A percentile compares a stretch with the other conserved stretches of the same genome.
Conservation (phyloP, 2,797 vertebrate species). For the Falco biarmicus region DNA sequence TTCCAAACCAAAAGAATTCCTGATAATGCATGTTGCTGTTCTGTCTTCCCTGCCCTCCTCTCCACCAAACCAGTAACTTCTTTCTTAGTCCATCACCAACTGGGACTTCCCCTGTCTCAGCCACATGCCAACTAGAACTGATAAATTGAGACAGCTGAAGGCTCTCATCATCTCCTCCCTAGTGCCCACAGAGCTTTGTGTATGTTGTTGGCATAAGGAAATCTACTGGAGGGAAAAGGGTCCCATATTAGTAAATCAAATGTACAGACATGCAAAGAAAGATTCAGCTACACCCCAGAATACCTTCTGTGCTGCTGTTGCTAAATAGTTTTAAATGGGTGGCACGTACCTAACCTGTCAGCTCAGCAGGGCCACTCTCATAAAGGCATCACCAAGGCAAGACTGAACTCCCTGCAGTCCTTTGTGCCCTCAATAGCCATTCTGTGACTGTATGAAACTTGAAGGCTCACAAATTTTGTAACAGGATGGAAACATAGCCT, state of each 20-base stretch:
- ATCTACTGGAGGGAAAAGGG: background rate
- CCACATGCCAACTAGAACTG: background rate
- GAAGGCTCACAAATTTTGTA: accelerated
- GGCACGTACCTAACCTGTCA: background rate
- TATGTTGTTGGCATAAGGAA: background rate
- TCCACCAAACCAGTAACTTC: background rate
- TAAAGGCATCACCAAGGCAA: background rate
- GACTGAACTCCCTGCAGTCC: background rate
- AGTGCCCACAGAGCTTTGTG: background rate
- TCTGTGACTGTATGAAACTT: background rate
- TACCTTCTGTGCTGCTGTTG: background rate
- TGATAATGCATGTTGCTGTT: background rate
- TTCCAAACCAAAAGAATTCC: background rate
- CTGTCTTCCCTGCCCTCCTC: background rate
- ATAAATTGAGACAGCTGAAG: background rate
- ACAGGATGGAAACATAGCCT: background rate
- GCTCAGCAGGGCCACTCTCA: background rate
- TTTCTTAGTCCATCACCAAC: background rate
- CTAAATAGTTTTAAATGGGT: background rate
- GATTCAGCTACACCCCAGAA: background rate
- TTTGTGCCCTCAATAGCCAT: background rate
- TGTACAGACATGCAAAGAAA: background rate
- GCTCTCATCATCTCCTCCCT: background rate
- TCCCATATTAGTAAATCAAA: background rate
- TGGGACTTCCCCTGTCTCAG: background rate